Conservation (phyloP, 2,888 invertebrate species). For the Lasius fuliginosus region DNA sequence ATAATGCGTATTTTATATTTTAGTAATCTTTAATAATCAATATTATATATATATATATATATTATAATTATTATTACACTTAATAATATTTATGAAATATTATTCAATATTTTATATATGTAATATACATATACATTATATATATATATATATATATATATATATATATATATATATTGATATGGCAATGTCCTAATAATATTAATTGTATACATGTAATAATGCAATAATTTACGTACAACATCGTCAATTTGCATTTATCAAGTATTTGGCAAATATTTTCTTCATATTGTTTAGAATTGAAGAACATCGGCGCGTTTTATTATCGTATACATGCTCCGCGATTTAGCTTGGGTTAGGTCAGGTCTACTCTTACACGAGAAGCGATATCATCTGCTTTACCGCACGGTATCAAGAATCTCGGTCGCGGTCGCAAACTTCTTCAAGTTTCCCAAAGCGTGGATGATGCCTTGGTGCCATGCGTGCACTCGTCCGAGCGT, state of each 20-base stretch:
- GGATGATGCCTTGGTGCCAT: constrained; percentile 31
- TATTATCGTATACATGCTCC: not conserved
- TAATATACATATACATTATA: no score
- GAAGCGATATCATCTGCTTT: not conserved
- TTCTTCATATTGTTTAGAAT: not conserved
- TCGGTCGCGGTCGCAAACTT: constrained; percentile 25
- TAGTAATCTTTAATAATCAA: not conserved
- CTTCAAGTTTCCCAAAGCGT: constrained; percentile 26
- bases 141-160: not conserved
- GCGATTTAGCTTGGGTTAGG: not conserved
- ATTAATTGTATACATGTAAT: not conserved
- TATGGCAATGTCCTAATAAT: not conserved
- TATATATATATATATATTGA: not conserved
- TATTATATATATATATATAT: not conserved
- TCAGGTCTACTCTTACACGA: not conserved
- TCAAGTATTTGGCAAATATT: constrained; percentile 9
- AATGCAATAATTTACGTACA: not conserved
- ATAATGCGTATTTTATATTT: not conserved
- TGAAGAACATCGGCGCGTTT: not conserved
- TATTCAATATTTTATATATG: no score
- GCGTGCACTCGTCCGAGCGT: constrained; percentile 38
- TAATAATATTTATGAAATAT: not conserved
- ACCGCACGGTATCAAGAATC: constrained; percentile 27
- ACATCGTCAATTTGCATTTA: not conserved
- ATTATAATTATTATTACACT: not conserved